Percentiles rank a stretch among this genome's conserved stretches.
phyloP scores from a whole-genome alignment of 2,888 invertebrate genomes.

The Prenolepis imparis region DNA sequence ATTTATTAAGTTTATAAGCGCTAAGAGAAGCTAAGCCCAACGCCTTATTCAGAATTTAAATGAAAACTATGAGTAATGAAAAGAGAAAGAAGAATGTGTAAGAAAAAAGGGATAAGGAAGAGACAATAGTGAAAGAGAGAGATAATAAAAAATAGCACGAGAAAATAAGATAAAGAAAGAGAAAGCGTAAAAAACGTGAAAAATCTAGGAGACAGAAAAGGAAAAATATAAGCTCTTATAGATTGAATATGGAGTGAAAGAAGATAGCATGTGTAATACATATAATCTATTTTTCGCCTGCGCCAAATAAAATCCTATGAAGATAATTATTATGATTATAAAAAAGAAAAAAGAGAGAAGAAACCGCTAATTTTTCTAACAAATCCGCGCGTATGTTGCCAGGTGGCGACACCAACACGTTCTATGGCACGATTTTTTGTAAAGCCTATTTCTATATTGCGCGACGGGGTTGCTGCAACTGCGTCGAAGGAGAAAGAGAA shows the following conservation, averaged over 20 bases:
- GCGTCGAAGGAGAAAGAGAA: conserved; percentile 65
- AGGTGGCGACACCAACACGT: conserved; percentile 56
- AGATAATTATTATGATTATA: conserved; percentile 68
- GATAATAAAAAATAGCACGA: conserved; percentile 22
- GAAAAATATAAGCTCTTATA: conserved; percentile 61
- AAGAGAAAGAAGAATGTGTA: conserved; percentile 63
- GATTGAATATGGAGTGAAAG: conserved; percentile 16
- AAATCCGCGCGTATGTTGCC: conserved; percentile 52
- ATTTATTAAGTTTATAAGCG: conserved; percentile 75
- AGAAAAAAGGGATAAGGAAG: conserved; percentile 18
- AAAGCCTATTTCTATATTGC: conserved; percentile 71
- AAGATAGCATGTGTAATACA: conserved; percentile 65
- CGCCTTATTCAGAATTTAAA: conserved; percentile 72
- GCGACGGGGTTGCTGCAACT: conserved; percentile 44
- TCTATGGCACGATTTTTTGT: conserved; percentile 64
- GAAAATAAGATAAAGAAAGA: conserved; percentile 21
- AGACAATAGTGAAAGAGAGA: conserved; percentile 45
- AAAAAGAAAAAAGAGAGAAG: conserved; percentile 58
- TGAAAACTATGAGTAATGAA: conserved; percentile 56
- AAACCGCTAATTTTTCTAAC: conserved; percentile 79
- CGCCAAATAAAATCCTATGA: conserved; percentile 71
- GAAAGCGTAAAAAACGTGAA: conserved; percentile 38
- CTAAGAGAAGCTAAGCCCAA: conserved; percentile 70
- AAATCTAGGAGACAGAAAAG: conserved; percentile 21
- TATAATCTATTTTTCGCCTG: conserved; percentile 81